phyloP scores from a whole-genome alignment of 2,888 invertebrate genomes.

The Marronus borbonicus region DNA sequence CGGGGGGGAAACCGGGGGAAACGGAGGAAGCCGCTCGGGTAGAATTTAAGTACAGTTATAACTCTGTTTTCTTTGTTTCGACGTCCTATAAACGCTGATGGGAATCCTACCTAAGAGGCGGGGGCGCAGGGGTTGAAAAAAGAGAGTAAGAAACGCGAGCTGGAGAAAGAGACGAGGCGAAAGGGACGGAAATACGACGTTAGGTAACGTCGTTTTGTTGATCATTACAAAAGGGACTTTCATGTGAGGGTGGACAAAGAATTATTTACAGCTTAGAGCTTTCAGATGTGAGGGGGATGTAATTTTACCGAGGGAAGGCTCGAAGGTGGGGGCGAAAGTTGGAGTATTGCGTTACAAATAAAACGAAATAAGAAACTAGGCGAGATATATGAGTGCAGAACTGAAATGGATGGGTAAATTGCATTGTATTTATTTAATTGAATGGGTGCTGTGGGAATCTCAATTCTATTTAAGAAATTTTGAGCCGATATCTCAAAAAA shows the following conservation, averaged over 20 bases:
- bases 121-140: not conserved
- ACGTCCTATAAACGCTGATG: constrained; percentile 3
- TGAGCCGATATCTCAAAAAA: too few species aligned
- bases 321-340: not conserved
- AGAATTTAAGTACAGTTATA: constrained; percentile 20
- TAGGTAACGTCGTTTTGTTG: too few species aligned
- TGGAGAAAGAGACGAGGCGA: not conserved
- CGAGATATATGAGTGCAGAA: not conserved
- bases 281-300: not conserved
- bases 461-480: too few species aligned
- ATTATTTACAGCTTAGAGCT: not conserved
- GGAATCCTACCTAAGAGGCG: not conserved
- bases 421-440: too few species aligned
- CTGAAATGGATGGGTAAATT: not conserved
- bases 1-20: not conserved
- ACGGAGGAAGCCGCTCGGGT: too few species aligned
- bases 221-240: too few species aligned
- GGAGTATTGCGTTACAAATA: not conserved
- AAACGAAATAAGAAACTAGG: not conserved
- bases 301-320: not conserved
- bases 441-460: too few species aligned
- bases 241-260: too few species aligned
- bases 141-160: not conserved
- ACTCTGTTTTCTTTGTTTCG: constrained; percentile 28
- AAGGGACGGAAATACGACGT: not conserved